These are phyloP conservation scores for Ursus arctos DNA, from an alignment of 2,113 vertebrate species.

Conservation along the genomic window DNA sequence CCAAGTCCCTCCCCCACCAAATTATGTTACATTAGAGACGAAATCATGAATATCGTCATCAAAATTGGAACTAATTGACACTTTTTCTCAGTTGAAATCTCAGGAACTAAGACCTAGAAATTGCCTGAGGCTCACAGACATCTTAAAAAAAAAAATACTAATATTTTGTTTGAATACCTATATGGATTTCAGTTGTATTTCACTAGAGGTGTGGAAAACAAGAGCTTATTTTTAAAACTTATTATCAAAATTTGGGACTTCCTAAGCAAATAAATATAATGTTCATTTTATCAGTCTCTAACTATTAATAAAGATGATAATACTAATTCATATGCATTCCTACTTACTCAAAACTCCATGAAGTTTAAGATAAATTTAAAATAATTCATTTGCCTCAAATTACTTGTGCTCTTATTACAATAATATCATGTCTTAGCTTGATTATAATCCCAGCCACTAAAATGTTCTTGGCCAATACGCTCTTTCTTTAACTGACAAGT, in stretches of 20 bases:
- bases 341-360: background rate
- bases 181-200: background rate
- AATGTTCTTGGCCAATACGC: background rate
- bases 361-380: constrained; percentile 42
- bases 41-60: constrained; percentile 60
- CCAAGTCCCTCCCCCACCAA: background rate
- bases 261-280: background rate
- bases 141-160: background rate
- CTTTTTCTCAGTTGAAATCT: constrained; percentile 64
- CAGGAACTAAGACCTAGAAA: constrained; percentile 29
- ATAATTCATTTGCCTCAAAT: background rate
- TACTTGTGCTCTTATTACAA: background rate
- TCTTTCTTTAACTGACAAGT: constrained; percentile 63
- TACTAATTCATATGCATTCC: background rate
- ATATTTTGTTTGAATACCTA: background rate
- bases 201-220: background rate
- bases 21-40: constrained; percentile 39
- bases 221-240: background rate
- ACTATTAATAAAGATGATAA: background rate
- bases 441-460: constrained; percentile 55
- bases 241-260: background rate
- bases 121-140: background rate
- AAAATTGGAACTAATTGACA: constrained; percentile 66
- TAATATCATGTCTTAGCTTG: constrained; percentile 22
- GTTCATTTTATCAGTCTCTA: background rate